phyloP scores from a whole-genome alignment of 2,113 vertebrate genomes.

The Acanthochromis polyacanthus region DNA sequence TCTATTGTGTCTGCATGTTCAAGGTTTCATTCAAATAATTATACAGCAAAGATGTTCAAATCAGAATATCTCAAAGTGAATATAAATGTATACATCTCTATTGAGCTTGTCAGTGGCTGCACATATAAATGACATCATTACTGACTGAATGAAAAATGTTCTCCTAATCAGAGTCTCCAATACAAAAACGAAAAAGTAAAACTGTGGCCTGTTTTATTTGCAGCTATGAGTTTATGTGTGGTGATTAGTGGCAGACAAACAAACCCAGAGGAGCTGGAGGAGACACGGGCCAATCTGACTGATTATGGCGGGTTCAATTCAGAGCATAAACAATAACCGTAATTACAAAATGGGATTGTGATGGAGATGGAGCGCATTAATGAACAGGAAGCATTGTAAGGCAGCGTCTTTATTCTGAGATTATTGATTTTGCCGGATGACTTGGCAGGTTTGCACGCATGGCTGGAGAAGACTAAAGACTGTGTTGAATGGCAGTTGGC shows the following conservation, averaged over 20 bases:
- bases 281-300: conserved; percentile 25
- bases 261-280: conserved; percentile 47
- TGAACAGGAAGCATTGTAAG: conserved; percentile 46
- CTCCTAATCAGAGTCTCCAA: conserved; percentile 29
- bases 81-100: neutral
- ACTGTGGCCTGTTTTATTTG: conserved; percentile 28
- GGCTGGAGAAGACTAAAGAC: conserved; percentile 32
- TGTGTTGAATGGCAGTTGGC: conserved; percentile 21
- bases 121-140: conserved; percentile 6
- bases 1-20: neutral
- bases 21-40: conserved; percentile 12
- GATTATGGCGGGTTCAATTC: conserved; percentile 54
- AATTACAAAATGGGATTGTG: conserved; percentile 54
- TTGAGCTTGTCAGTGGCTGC: neutral
- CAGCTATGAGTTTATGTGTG: conserved; percentile 38
- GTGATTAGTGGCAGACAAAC: conserved; percentile 60
- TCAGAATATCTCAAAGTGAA: neutral
- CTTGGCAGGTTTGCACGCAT: conserved; percentile 29
- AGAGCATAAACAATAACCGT: conserved; percentile 56
- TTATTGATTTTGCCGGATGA: conserved; percentile 46
- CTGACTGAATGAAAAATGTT: conserved; percentile 36
- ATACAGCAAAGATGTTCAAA: neutral
- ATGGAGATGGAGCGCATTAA: conserved; percentile 51
- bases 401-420: conserved; percentile 40
- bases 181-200: conserved; percentile 41